These are phyloP conservation scores for Gonocerus acuteangulatus DNA, from an alignment of 2,888 invertebrate species.

Conservation along the genomic window DNA sequence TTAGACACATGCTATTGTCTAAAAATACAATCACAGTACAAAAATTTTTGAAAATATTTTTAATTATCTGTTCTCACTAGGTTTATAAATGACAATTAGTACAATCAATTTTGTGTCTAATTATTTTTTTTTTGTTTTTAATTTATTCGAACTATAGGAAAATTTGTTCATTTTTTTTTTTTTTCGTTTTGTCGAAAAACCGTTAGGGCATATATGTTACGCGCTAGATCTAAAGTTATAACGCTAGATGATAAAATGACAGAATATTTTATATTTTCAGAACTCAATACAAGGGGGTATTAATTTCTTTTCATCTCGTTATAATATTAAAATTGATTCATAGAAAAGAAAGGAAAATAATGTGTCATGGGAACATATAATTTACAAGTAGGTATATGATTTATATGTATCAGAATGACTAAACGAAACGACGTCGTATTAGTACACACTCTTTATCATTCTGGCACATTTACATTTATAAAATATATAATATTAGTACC, in stretches of 20 bases:
- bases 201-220: background rate
- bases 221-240: slow-evolving; percentile 7
- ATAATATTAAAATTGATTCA: slow-evolving; percentile 1
- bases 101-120: slow-evolving; percentile 22
- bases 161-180: slow-evolving; percentile 4
- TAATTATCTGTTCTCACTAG: slow-evolving; percentile 22
- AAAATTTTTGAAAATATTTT: slow-evolving; percentile 25
- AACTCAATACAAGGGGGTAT: slow-evolving; percentile 24
- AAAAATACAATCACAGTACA: slow-evolving; percentile 23
- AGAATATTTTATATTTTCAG: slow-evolving; percentile 11
- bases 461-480: slow-evolving; percentile 25
- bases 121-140: background rate
- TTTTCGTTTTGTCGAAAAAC: slow-evolving; percentile 4
- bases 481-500: slow-evolving; percentile 34
- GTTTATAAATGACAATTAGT: slow-evolving; percentile 15
- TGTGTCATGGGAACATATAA: slow-evolving; percentile 24
- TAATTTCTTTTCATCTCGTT: slow-evolving; percentile 25
- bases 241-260: background rate
- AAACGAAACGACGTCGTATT: slow-evolving; percentile 3
- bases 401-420: slow-evolving; percentile 19
- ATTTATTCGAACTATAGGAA: background rate
- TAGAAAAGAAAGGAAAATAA: background rate
- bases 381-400: slow-evolving; percentile 15
- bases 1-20: slow-evolving; percentile 22
- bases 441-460: slow-evolving; percentile 15